phyloP scores from a whole-genome alignment of 2,888 invertebrate species.

The Brachycybe producta region DNA sequence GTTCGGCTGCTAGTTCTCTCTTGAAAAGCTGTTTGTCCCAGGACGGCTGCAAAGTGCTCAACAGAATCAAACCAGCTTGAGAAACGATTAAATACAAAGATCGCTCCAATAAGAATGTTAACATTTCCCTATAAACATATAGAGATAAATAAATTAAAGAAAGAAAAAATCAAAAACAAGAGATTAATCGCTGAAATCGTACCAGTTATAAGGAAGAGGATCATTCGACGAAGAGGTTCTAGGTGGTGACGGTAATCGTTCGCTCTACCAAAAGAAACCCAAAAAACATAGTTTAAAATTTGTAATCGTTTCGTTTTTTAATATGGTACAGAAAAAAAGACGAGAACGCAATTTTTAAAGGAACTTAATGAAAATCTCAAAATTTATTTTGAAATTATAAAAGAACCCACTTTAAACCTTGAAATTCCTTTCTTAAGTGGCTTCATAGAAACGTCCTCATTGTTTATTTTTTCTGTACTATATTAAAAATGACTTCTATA shows the following conservation, averaged over 20 bases:
- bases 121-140: constrained; percentile 13
- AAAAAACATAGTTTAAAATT: not conserved
- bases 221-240: not conserved
- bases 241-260: constrained; percentile 9
- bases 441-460: too few relatives aligned
- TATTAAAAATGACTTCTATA: too few relatives aligned
- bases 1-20: constrained; percentile 34
- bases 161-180: not conserved
- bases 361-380: too few relatives aligned
- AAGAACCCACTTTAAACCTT: too few relatives aligned
- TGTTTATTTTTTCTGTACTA: too few relatives aligned
- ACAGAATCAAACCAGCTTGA: constrained; percentile 33
- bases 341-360: too few relatives aligned
- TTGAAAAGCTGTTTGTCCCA: constrained; percentile 35
- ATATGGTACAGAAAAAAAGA: too few relatives aligned
- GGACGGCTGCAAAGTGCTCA: constrained; percentile 27
- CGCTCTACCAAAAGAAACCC: constrained; percentile 6
- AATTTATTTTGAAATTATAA: too few relatives aligned
- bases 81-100: constrained; percentile 31
- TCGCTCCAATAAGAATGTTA: constrained; percentile 33
- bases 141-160: not conserved
- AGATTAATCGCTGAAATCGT: not conserved
- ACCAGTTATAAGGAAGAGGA: not conserved
- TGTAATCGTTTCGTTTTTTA: not conserved
- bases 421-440: too few relatives aligned